Evolutionary conservation across 2,888 invertebrate genomes (phyloP).

Genomic region (Callyntrura guangdongensis): DNA sequence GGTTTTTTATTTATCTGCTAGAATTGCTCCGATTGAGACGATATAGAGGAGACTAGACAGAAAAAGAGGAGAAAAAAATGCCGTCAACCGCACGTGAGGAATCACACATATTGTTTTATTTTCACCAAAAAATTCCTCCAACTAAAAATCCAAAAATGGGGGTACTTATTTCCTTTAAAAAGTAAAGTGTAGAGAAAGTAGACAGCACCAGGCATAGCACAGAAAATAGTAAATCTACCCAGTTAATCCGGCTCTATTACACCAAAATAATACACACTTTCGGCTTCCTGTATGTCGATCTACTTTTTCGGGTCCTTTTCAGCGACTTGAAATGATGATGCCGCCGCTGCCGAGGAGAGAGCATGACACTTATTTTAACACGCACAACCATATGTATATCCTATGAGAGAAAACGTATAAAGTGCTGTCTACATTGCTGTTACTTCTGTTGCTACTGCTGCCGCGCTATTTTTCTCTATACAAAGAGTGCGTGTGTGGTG

Average conservation of each 20-base stretch:
- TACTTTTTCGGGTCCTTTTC: not conserved
- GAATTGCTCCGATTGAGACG: conserved; percentile 45
- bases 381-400: conserved; percentile 26
- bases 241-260: conserved; percentile 61
- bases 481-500: not conserved
- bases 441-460: not conserved
- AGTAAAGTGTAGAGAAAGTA: conserved; percentile 1
- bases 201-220: not conserved
- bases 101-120: conserved; percentile 80
- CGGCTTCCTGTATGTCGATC: not conserved
- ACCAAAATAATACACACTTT: conserved; percentile 25
- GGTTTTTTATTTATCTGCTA: no score
- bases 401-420: not conserved
- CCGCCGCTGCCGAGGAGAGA: not conserved
- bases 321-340: not conserved
- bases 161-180: conserved; percentile 34
- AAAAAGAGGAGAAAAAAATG: conserved; percentile 71
- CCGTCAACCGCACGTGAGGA: conserved; percentile 84
- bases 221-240: conserved; percentile 42
- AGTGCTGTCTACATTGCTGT: conserved; percentile 19
- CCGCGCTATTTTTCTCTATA: not conserved
- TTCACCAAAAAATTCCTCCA: conserved; percentile 50
- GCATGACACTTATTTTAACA: not conserved
- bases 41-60: conserved; percentile 5
- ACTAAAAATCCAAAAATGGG: not conserved